These are phyloP conservation scores for Prinia subflava DNA, from an alignment of 2,113 vertebrate genomes.

Conservation along the genomic window DNA sequence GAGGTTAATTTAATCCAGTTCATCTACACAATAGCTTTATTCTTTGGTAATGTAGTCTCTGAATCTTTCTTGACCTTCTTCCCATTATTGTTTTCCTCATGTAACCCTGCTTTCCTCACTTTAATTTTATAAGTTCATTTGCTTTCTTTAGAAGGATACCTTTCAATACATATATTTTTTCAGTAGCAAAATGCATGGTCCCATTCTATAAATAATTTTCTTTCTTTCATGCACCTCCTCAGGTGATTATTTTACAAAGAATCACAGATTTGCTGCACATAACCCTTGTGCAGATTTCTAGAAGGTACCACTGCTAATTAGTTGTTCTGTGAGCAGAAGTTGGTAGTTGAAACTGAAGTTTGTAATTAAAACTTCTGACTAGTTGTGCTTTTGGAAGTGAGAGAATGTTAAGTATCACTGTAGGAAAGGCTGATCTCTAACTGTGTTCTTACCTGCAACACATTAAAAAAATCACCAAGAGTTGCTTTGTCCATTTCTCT, in stretches of 20 bases:
- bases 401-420: neutral
- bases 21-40: neutral
- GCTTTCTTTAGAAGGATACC: neutral
- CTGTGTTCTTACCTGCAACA: neutral
- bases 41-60: neutral
- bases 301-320: neutral
- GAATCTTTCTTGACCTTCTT: neutral
- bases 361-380: neutral
- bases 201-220: neutral
- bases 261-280: neutral
- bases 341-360: neutral
- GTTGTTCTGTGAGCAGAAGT: neutral
- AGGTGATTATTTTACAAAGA: neutral
- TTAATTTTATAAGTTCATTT: neutral
- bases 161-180: neutral
- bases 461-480: neutral
- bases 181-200: neutral
- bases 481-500: neutral
- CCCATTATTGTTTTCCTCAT: neutral
- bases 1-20: neutral
- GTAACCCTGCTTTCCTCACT: neutral
- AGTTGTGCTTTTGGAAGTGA: neutral
- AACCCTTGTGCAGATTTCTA: neutral
- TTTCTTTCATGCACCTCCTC: neutral
- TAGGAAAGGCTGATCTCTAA: neutral